Conservation (phyloP, 2,113 vertebrate genomes). For the Puntigrus tetrazona region DNA sequence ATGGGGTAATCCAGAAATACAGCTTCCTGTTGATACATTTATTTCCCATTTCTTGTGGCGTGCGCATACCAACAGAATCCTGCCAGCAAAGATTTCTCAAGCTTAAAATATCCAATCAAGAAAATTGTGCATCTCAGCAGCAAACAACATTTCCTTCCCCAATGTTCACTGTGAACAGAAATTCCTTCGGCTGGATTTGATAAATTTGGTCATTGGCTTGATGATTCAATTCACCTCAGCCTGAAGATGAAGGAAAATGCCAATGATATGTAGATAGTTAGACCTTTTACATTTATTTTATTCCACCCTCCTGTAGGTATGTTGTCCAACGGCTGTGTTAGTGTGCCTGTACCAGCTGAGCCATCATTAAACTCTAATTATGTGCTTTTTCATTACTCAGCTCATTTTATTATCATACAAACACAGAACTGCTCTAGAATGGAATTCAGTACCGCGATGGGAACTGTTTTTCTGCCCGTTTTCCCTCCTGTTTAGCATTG, state of each 20-base stretch:
- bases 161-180: not conserved
- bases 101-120: not conserved
- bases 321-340: not conserved
- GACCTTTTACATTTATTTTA: not conserved
- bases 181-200: conserved; percentile 39
- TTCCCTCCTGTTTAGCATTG: not conserved
- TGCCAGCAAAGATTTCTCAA: not conserved
- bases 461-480: not conserved
- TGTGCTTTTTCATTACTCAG: conserved; percentile 4
- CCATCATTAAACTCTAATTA: conserved; percentile 8
- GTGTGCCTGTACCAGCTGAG: conserved; percentile 2
- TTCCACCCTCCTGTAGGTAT: not conserved
- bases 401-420: conserved; percentile 8
- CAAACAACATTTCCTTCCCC: not conserved
- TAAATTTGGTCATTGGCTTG: conserved; percentile 57
- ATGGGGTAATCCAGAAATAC: not conserved
- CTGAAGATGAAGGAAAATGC: conserved; percentile 62
- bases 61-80: not conserved
- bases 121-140: not conserved
- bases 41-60: not conserved
- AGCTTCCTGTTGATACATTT: not conserved
- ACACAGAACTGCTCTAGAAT: not conserved
- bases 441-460: not conserved
- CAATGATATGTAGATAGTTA: not conserved
- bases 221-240: conserved; percentile 51